Evolutionary conservation across 2,797 vertebrate genomes (phyloP).

Genomic region (Lutjanus campechanus): DNA sequence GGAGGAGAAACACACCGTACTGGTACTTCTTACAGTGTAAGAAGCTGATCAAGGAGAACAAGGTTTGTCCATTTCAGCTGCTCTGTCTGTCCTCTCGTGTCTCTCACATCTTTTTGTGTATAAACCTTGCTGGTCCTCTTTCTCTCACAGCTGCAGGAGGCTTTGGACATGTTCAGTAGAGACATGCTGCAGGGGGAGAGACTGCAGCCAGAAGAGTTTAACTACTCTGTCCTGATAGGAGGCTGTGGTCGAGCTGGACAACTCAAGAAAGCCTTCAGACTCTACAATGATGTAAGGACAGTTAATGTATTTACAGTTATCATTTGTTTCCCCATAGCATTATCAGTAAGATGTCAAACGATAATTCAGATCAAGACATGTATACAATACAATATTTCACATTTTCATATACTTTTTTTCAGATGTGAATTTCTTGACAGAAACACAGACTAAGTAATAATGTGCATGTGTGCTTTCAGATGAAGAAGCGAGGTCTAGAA

Average conservation of each 20-base stretch:
- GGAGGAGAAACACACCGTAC: conserved; percentile 88
- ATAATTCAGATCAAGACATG: background rate
- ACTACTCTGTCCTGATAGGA: conserved; percentile 95
- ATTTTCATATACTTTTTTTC: background rate
- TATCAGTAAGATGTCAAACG: background rate
- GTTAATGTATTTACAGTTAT: no score
- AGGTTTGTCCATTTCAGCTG: conserved; percentile 79
- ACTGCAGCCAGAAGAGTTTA: conserved; percentile 90
- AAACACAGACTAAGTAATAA: background rate
- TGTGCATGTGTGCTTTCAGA: conserved; percentile 78
- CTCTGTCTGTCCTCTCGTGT: fast-evolving
- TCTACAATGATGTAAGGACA: conserved; percentile 92
- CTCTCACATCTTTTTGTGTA: background rate
- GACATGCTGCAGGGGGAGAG: conserved; percentile 92
- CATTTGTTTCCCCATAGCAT: no score
- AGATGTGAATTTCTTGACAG: background rate
- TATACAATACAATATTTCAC: background rate
- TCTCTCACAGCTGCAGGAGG: conserved; percentile 88
- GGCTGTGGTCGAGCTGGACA: conserved; percentile 93
- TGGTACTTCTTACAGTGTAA: conserved; percentile 96
- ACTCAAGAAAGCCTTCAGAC: conserved; percentile 92
- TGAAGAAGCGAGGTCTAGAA: conserved; percentile 93
- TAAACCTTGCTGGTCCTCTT: background rate
- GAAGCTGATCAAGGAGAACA: conserved; percentile 89
- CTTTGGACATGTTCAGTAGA: conserved; percentile 91